phyloP scores from a whole-genome alignment of 2,113 vertebrate genomes.

The Corythornis vintsioides region DNA sequence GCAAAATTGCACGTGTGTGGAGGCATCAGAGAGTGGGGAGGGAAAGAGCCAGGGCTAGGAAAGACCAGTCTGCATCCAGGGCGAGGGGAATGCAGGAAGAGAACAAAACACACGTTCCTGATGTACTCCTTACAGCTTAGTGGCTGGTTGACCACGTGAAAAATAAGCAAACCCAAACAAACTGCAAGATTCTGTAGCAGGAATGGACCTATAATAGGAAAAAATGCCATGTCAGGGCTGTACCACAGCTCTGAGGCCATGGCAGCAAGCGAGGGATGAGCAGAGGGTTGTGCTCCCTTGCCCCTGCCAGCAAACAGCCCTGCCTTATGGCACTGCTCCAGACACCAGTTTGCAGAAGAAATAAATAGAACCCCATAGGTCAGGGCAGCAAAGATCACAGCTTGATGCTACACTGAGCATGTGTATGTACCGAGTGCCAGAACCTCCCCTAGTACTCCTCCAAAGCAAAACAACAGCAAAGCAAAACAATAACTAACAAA shows the following conservation, averaged over 20 bases:
- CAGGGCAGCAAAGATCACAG: not conserved
- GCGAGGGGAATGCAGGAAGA: not conserved
- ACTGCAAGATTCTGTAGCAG: not conserved
- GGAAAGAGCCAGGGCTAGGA: not conserved
- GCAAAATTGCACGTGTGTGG: rapidly evolving
- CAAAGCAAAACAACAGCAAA: not conserved
- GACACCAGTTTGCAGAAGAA: not conserved
- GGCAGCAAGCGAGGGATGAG: rapidly evolving
- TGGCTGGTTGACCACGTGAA: too few species aligned
- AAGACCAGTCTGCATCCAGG: not conserved
- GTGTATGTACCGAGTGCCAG: not conserved
- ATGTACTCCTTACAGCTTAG: not conserved
- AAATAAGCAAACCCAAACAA: not conserved
- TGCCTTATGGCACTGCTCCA: not conserved
- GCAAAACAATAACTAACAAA: not conserved
- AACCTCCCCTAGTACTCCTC: not conserved
- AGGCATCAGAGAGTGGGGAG: not conserved
- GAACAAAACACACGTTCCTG: not conserved
- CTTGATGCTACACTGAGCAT: not conserved
- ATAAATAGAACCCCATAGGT: not conserved
- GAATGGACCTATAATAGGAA: rapidly evolving
- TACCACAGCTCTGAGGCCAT: not conserved
- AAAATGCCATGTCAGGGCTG: rapidly evolving
- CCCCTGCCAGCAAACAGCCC: not conserved
- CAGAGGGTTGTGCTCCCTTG: rapidly evolving